phyloP scores from a whole-genome alignment of 2,888 invertebrate species.

The Bhutanitis thaidina region DNA sequence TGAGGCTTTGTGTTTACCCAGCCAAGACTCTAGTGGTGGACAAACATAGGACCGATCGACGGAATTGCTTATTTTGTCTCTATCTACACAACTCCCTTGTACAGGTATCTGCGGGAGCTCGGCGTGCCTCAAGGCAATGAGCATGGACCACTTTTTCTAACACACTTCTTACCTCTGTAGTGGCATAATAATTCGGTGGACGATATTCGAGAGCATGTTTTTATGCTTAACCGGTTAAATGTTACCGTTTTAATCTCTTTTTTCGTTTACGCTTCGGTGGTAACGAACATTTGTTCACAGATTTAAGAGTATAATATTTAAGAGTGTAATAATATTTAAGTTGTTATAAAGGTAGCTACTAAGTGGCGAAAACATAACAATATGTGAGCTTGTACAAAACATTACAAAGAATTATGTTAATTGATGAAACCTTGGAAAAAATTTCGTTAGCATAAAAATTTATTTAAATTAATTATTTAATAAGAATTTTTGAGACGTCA shows the following conservation, averaged over 20 bases:
- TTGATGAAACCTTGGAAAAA: too few species aligned
- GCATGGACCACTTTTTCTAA: constrained; percentile 46
- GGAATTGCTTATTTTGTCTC: constrained; percentile 80
- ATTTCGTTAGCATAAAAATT: too few species aligned
- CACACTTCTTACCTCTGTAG: constrained; percentile 43
- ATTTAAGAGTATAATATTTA: constrained; percentile 1
- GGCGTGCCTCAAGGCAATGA: constrained; percentile 56
- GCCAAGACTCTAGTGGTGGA: constrained; percentile 77
- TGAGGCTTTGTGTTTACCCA: constrained; percentile 73
- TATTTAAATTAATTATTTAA: too few species aligned
- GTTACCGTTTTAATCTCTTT: constrained; percentile 64
- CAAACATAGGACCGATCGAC: constrained; percentile 76
- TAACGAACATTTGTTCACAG: constrained; percentile 43
- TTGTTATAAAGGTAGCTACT: too few species aligned
- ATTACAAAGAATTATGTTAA: too few species aligned
- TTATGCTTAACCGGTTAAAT: constrained; percentile 49
- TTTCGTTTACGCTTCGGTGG: constrained; percentile 48
- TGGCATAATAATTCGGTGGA: constrained; percentile 56
- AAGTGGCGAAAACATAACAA: too few species aligned
- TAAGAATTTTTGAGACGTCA: too few species aligned
- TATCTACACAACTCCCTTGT: constrained; percentile 71
- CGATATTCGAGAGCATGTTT: constrained; percentile 51
- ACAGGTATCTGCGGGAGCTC: constrained; percentile 55
- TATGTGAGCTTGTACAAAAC: too few species aligned
- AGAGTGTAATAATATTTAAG: constrained; percentile 1